These are phyloP conservation scores for Druon quercuslanigerum DNA, from an alignment of 1,140 invertebrate species.

Conservation along the genomic window DNA sequence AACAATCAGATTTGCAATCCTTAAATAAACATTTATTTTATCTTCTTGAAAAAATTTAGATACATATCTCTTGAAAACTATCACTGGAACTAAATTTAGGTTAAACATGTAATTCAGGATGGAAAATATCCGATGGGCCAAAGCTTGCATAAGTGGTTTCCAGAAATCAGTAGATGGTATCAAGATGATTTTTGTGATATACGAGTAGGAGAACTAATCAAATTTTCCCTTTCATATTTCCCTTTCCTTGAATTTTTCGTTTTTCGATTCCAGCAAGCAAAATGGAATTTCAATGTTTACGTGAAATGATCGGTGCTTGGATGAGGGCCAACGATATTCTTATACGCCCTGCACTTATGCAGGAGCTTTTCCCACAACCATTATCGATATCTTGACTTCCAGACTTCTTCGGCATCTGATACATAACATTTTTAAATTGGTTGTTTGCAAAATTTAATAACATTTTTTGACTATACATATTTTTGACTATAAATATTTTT, in stretches of 20 bases:
- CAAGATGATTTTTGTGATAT: neutral
- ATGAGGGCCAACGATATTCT: constrained; percentile 59
- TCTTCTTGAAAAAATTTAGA: too few relatives aligned
- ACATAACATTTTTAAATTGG: neutral
- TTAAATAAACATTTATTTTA: too few relatives aligned
- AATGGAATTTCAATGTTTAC: constrained; percentile 53
- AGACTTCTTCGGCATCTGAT: neutral
- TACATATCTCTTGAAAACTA: too few relatives aligned
- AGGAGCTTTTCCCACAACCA: neutral
- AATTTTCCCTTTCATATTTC: neutral
- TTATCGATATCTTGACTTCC: constrained; percentile 1
- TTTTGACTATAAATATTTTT: too few relatives aligned
- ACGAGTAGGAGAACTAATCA: neutral
- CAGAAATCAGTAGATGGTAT: too few relatives aligned
- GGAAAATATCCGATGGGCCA: too few relatives aligned
- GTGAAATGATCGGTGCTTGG: constrained; percentile 51
- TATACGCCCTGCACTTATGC: constrained; percentile 44
- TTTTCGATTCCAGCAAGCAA: constrained; percentile 30
- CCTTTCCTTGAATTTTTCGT: neutral
- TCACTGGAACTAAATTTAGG: too few relatives aligned
- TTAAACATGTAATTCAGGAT: too few relatives aligned
- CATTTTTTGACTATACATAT: too few relatives aligned
- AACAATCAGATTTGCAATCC: too few relatives aligned
- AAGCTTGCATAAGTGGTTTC: too few relatives aligned
- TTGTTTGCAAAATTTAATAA: neutral